Percentiles rank a stretch among this genome's conserved stretches.
phyloP scores from a whole-genome alignment of 2,113 vertebrate species.

The Rhipidura dahli region DNA sequence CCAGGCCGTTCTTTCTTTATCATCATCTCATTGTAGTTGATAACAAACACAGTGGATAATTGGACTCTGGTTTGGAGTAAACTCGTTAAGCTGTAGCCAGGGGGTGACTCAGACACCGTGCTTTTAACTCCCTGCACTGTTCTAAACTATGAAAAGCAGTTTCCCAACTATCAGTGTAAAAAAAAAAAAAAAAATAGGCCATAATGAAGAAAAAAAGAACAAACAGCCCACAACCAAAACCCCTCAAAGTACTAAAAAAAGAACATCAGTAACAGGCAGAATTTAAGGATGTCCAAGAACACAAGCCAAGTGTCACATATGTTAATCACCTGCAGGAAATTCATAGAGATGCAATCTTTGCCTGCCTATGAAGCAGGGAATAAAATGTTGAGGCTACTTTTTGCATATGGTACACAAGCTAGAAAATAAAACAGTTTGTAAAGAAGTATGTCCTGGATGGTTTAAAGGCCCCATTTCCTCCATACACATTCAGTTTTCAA shows the following conservation, averaged over 20 bases:
- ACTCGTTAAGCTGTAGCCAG: conserved; percentile 43
- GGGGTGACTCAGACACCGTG: background rate
- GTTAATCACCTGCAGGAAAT: background rate
- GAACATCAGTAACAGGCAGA: background rate
- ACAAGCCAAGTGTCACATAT: rapidly evolving
- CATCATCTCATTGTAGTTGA: background rate
- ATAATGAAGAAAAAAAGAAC: background rate
- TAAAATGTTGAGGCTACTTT: background rate
- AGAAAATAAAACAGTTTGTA: rapidly evolving
- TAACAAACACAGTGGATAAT: conserved; percentile 44
- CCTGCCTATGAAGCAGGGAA: background rate
- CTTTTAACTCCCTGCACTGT: conserved; percentile 28
- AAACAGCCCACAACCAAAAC: background rate
- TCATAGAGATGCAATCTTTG: background rate
- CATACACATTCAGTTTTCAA: background rate
- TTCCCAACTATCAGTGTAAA: background rate
- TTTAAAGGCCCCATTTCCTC: background rate
- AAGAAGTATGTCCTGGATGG: background rate
- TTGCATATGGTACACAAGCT: background rate
- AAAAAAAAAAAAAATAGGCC: background rate
- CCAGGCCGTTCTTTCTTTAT: background rate
- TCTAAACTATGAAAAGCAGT: background rate
- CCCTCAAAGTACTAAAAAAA: background rate
- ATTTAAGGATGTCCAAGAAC: background rate
- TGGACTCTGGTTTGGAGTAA: conserved; percentile 40